A percentile compares a stretch with the other conserved stretches of the same genome.
Conservation (phyloP, 2,113 vertebrate species). For the Spea multiplicata region DNA sequence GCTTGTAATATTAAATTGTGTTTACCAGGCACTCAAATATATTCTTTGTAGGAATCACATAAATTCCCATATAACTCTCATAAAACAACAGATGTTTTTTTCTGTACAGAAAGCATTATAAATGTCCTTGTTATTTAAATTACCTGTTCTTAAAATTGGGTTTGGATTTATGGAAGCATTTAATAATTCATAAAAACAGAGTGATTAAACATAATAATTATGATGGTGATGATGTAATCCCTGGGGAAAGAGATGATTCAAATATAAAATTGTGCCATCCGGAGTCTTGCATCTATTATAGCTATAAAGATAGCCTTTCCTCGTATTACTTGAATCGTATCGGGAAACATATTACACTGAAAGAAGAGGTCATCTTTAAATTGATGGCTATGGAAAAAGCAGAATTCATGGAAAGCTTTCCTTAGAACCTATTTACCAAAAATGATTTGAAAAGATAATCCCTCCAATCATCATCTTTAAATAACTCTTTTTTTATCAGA, state of each 20-base stretch:
- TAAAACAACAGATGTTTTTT: slow-evolving; percentile 6
- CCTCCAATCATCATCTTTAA: neutral
- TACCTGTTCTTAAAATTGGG: neutral
- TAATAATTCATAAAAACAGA: slow-evolving; percentile 13
- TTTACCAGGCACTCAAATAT: slow-evolving; percentile 1
- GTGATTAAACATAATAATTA: slow-evolving; percentile 1
- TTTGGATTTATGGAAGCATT: slow-evolving; percentile 7
- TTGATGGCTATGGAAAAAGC: neutral
- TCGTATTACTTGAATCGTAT: neutral
- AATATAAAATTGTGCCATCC: neutral
- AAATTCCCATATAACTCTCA: neutral
- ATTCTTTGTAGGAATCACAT: slow-evolving; percentile 1
- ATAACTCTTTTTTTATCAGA: slow-evolving; percentile 13
- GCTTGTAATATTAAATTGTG: neutral
- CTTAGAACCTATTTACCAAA: neutral
- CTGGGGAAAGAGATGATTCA: slow-evolving; percentile 2
- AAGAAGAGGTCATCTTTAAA: slow-evolving; percentile 12
- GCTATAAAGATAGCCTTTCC: neutral
- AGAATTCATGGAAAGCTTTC: slow-evolving; percentile 1
- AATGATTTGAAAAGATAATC: slow-evolving; percentile 15
- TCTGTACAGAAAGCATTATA: slow-evolving; percentile 1
- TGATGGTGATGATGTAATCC: slow-evolving; percentile 1
- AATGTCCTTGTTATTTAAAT: slow-evolving; percentile 6
- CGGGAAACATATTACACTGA: slow-evolving; percentile 9
- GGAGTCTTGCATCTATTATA: neutral